phyloP scores from a whole-genome alignment of 2,113 vertebrate species.

The Seriola rivoliana region DNA sequence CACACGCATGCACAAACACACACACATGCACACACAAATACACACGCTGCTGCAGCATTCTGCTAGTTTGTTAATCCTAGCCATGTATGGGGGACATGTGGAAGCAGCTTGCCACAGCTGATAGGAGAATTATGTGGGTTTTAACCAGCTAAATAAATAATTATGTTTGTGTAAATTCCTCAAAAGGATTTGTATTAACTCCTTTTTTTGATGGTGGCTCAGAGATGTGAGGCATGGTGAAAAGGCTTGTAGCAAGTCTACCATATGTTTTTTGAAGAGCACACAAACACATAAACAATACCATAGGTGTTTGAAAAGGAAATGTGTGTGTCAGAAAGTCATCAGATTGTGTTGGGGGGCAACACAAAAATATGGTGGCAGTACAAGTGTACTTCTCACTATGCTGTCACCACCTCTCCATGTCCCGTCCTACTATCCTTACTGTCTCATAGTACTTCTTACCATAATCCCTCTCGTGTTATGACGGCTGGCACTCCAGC shows the following conservation, averaged over 20 bases:
- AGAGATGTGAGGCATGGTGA: slow-evolving; percentile 62
- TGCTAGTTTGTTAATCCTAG: slow-evolving; percentile 77
- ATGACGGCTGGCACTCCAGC: slow-evolving; percentile 74
- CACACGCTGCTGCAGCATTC: slow-evolving; percentile 20
- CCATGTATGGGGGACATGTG: slow-evolving; percentile 79
- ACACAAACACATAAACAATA: slow-evolving; percentile 54
- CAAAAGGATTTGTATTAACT: slow-evolving; percentile 84
- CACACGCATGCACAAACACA: slow-evolving; percentile 13
- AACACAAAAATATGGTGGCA: slow-evolving; percentile 39
- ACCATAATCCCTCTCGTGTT: slow-evolving; percentile 77
- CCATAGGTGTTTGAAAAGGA: slow-evolving; percentile 34
- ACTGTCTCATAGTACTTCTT: slow-evolving; percentile 63
- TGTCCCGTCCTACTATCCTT: slow-evolving; percentile 44
- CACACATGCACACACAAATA: slow-evolving; percentile 7
- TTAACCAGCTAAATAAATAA: slow-evolving; percentile 85
- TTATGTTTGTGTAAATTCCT: slow-evolving; percentile 84
- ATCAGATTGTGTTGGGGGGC: slow-evolving; percentile 40
- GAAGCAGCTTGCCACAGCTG: slow-evolving; percentile 81
- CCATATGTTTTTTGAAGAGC: slow-evolving; percentile 61
- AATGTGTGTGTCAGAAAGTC: slow-evolving; percentile 43
- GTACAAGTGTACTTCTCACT: slow-evolving; percentile 42
- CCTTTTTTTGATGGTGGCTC: slow-evolving; percentile 72
- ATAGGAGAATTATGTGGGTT: slow-evolving; percentile 84
- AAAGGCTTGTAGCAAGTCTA: slow-evolving; percentile 55
- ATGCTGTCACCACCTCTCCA: slow-evolving; percentile 52